Percentiles rank a stretch among this genome's conserved stretches.
phyloP scores from a whole-genome alignment of 2,797 vertebrate genomes.

The Neosalanx taihuensis region DNA sequence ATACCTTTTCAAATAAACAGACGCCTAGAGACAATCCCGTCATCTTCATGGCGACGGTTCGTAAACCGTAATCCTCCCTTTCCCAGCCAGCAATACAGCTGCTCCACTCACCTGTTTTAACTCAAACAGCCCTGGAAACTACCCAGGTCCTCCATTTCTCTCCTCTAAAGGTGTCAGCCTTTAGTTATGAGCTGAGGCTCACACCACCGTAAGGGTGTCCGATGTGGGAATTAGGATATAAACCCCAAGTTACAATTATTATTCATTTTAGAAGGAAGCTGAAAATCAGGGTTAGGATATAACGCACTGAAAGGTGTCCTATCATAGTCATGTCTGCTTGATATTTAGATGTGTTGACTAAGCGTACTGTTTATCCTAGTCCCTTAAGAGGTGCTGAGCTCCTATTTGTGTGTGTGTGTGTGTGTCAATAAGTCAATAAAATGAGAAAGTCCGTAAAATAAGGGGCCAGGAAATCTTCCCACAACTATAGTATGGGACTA shows the following conservation, averaged over 20 bases:
- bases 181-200: not conserved
- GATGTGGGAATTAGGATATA: conserved; percentile 1
- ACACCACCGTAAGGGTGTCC: not conserved
- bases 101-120: too few relatives aligned
- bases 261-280: not conserved
- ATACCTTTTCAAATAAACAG: not conserved
- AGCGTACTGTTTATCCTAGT: too few relatives aligned
- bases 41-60: not conserved
- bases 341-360: too few relatives aligned
- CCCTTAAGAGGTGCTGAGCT: not conserved
- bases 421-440: not conserved
- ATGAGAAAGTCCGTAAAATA: not conserved
- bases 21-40: not conserved
- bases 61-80: too few relatives aligned
- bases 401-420: not conserved
- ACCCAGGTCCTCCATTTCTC: too few relatives aligned
- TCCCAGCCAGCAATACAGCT: too few relatives aligned
- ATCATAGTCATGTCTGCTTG: not conserved
- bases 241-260: not conserved
- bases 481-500: too few relatives aligned
- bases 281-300: not conserved
- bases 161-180: not conserved
- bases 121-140: too few relatives aligned
- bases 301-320: not conserved
- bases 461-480: too few relatives aligned